phyloP scores from a whole-genome alignment of 1,140 invertebrate genomes.

The Leptestheria dahalacensis region DNA sequence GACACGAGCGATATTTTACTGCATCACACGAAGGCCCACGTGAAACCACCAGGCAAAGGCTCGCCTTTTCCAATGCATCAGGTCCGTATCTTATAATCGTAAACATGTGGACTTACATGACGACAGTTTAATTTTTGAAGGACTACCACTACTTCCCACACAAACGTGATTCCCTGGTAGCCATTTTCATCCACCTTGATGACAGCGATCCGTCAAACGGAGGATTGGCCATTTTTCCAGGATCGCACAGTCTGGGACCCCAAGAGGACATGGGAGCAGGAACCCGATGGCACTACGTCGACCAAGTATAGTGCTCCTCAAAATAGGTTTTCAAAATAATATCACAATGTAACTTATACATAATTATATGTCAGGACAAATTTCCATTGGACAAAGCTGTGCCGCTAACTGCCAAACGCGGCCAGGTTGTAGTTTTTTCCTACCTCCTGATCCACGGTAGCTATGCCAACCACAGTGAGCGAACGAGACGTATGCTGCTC shows the following conservation, averaged over 20 bases:
- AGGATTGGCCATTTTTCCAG: constrained; percentile 42
- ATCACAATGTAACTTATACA: background rate
- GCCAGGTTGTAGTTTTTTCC: constrained; percentile 42
- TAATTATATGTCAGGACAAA: constrained; percentile 27
- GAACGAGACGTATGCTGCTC: constrained; percentile 39
- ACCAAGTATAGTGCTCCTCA: constrained; percentile 12
- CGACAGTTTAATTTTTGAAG: constrained; percentile 22
- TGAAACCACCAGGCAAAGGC: constrained; percentile 43
- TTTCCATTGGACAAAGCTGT: constrained; percentile 38
- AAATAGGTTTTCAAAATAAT: background rate
- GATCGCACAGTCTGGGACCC: constrained; percentile 43
- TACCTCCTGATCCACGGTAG: constrained; percentile 44
- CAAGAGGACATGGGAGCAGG: constrained; percentile 30
- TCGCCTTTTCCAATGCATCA: constrained; percentile 45
- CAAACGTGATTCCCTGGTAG: constrained; percentile 41
- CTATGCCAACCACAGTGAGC: constrained; percentile 35
- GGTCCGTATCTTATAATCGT: constrained; percentile 13
- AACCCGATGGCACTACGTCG: constrained; percentile 19
- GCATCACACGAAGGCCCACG: constrained; percentile 45
- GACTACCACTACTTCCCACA: constrained; percentile 48
- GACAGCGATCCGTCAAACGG: constrained; percentile 41
- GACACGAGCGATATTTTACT: constrained; percentile 38
- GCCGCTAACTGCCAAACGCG: constrained; percentile 32
- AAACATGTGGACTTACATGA: background rate
- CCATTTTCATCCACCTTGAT: constrained; percentile 43